Evolutionary conservation across 2,888 invertebrate species (phyloP).

Genomic region (Drosophila mettleri): DNA sequence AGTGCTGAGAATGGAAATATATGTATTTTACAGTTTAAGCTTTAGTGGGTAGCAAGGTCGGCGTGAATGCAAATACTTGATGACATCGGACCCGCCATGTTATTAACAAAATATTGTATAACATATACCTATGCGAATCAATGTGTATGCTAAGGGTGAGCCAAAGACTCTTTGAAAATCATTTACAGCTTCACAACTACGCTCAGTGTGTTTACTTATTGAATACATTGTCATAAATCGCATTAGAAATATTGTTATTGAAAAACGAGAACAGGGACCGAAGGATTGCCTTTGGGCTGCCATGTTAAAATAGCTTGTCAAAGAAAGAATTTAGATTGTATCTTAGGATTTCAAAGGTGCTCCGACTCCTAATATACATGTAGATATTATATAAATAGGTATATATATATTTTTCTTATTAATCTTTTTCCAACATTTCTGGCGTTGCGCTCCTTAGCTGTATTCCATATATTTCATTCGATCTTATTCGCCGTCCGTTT

Average conservation of each 20-base stretch:
- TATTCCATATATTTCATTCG: conserved; percentile 35
- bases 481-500: conserved; percentile 14
- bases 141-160: no score
- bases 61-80: no score
- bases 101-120: no score
- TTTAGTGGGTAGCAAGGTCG: no score
- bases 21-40: no score
- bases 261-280: neutral
- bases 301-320: conserved; percentile 46
- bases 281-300: conserved; percentile 37
- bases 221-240: conserved; percentile 5
- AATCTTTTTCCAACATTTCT: conserved; percentile 62
- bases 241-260: neutral
- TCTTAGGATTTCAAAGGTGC: conserved; percentile 28
- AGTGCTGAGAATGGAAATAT: no score
- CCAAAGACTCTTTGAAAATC: neutral
- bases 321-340: conserved; percentile 22
- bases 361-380: conserved; percentile 8
- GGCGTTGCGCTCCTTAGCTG: conserved; percentile 60
- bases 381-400: neutral
- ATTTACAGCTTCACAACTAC: neutral
- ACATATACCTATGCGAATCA: neutral
- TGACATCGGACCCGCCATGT: no score
- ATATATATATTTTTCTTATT: no score
- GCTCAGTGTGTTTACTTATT: neutral